Evolutionary conservation across 2,113 vertebrate species (phyloP), one percentile per base, ranked within the genome.

Genomic region (Pleuronectes platessa): DNA sequence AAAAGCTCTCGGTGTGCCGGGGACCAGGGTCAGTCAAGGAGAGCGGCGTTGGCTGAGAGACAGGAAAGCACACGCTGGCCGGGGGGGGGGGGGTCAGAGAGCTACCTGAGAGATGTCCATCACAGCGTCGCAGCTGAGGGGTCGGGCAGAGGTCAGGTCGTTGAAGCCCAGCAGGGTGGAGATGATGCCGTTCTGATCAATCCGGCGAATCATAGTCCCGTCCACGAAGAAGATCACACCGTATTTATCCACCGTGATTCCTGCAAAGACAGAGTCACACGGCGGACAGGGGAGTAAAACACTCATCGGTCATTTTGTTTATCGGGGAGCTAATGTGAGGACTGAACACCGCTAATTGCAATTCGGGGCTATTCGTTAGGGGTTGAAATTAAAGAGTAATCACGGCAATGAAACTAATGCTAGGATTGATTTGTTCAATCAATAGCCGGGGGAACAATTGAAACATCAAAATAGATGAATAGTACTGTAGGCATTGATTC

Each of bases 91-190:
- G 4, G 53, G 78, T 73, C 71, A 74, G 6, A 54, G 58, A 49
- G 71, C 69, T 91, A 97, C 97, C 96, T 99, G 98, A 67, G 97
- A 98, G 88, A 99, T 98, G 89, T 99, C 98, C 98, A 99, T 99
- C 83, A 97, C 96, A 0, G 97, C 96, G 73, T 99, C 98, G 18
- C 98, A 99, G 92, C 98, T 99, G 75, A 99, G 95, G 42, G 98
- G 98, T 68, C 98, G 94, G 49, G 98, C 97, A 0, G 98, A 99
- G 4, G 98, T 99, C 81, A 99, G 92, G 86, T 99, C 98, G 23
- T 99, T 99, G 92, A 98, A 99, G 72, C 98, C 98, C 77, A 99
- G 85, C 47, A 99, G 89, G 3, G 97, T 99, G 15, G 98, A 99
- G 91, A 99, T 99, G 86, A 99, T 95, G 15, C 98, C 97, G 0